phyloP scores from a whole-genome alignment of 2,888 invertebrate genomes.

The Apomyelois bistriatella region DNA sequence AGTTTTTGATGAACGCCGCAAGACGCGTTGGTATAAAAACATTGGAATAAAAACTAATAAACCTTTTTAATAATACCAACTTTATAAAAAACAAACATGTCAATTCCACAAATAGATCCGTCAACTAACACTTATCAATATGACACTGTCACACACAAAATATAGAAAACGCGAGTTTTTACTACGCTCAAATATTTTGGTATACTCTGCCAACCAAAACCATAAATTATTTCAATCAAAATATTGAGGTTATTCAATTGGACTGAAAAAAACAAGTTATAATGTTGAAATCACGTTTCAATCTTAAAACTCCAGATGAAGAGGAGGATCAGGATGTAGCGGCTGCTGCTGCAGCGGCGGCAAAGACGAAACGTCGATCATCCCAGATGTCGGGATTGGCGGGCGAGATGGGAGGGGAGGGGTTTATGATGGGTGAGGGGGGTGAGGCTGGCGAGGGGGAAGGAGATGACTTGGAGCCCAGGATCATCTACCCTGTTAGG shows the following conservation, averaged over 20 bases:
- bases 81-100: too few relatives aligned
- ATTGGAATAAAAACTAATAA: too few relatives aligned
- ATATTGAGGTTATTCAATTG: too few relatives aligned
- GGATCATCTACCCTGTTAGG: conserved; percentile 25
- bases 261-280: neutral
- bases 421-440: neutral
- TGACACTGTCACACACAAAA: neutral
- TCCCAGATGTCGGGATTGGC: neutral
- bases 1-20: too few relatives aligned
- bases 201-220: too few relatives aligned
- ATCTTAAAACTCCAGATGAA: conserved; percentile 24
- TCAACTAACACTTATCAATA: neutral
- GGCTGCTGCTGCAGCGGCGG: neutral
- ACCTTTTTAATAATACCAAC: too few relatives aligned
- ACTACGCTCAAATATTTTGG: too few relatives aligned
- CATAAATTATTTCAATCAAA: too few relatives aligned
- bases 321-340: neutral
- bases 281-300: conserved; percentile 60
- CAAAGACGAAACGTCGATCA: neutral
- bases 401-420: neutral
- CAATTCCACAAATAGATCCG: too few relatives aligned
- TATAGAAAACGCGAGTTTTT: neutral
- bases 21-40: too few relatives aligned
- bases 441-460: conserved; percentile 12
- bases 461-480: conserved; percentile 13